Conservation (phyloP, 2,797 vertebrate species). For the Sardinella longiceps region DNA sequence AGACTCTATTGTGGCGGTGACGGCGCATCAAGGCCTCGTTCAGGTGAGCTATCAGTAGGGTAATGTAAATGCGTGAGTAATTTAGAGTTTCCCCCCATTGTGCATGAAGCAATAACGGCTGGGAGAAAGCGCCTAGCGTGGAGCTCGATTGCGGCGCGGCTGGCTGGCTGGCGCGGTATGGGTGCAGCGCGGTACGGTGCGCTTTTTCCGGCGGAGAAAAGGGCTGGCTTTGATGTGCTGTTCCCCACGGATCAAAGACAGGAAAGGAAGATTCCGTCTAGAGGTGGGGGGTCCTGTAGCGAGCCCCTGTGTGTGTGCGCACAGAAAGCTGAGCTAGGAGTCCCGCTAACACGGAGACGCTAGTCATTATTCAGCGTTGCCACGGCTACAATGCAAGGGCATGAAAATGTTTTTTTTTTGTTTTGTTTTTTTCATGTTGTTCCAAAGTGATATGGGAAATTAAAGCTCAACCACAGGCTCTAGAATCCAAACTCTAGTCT, state of each 20-base stretch:
- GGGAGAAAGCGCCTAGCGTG: background rate
- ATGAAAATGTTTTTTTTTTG: background rate
- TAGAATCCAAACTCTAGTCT: background rate
- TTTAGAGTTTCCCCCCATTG: constrained; percentile 13
- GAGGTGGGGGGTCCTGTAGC: constrained; percentile 14
- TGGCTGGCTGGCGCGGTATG: too few relatives aligned
- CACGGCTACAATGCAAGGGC: background rate
- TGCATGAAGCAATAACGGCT: background rate
- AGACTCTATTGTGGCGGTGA: constrained; percentile 2
- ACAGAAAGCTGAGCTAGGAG: background rate
- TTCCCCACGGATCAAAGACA: constrained; percentile 8
- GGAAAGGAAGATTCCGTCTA: constrained; percentile 14
- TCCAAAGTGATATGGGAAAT: background rate
- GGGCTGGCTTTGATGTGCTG: background rate
- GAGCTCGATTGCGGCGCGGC: background rate
- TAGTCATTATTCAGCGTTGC: background rate
- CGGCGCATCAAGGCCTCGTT: background rate
- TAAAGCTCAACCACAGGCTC: background rate
- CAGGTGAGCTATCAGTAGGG: constrained; percentile 21
- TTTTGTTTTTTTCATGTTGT: background rate
- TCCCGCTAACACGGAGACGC: background rate
- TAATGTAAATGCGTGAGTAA: constrained; percentile 21
- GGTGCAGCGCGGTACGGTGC: background rate
- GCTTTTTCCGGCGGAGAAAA: background rate
- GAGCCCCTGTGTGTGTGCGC: background rate